These are phyloP conservation scores for Cryptotermes secundus DNA, from an alignment of 1,140 invertebrate species.

Conservation along the genomic window DNA sequence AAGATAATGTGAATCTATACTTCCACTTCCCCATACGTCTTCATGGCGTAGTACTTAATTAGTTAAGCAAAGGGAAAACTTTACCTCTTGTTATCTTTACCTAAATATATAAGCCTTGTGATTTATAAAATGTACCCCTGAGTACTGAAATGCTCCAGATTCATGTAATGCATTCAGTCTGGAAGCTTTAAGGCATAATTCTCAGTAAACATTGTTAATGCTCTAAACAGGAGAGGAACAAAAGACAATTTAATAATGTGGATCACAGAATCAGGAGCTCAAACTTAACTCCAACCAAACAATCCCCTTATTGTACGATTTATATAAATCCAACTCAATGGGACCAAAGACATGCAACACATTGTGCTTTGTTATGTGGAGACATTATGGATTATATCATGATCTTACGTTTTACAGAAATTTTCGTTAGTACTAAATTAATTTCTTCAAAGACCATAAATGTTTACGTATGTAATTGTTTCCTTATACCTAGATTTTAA, in stretches of 20 bases:
- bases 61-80: too few relatives aligned
- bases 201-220: background rate
- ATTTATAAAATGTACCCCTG: too few relatives aligned
- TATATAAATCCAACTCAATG: background rate
- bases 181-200: background rate
- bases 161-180: background rate
- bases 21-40: too few relatives aligned
- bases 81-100: too few relatives aligned
- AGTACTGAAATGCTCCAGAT: background rate
- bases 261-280: background rate
- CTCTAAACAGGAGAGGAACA: background rate
- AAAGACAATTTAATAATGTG: background rate
- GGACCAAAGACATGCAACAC: background rate
- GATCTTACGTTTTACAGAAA: background rate
- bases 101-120: too few relatives aligned
- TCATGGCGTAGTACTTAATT: too few relatives aligned
- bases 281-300: background rate
- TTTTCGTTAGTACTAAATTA: background rate
- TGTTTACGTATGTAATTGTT: too few relatives aligned
- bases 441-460: background rate
- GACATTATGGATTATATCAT: background rate
- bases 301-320: background rate
- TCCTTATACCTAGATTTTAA: too few relatives aligned
- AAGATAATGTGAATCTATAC: too few relatives aligned
- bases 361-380: background rate